Evolutionary conservation across 2,113 vertebrate genomes (phyloP), one percentile per base, ranked within the genome.

Genomic region (Chaenocephalus aceratus): DNA sequence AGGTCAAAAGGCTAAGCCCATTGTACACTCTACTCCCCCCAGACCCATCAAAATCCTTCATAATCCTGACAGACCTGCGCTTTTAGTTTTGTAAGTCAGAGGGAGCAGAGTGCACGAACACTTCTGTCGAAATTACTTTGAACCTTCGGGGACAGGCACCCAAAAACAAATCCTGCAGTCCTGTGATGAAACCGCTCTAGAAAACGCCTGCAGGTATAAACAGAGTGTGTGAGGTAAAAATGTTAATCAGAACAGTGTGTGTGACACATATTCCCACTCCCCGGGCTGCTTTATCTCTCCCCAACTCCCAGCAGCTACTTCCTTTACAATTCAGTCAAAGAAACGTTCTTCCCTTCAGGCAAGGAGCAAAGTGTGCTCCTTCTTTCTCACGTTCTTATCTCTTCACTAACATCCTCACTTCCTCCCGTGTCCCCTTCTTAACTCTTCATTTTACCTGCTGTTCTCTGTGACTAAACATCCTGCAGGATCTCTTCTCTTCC

Each of bases 181-280:
- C 65, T 76, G 65, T 77, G 77, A 82, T 83, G 75, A 60, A 52
- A 15, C 52, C 52, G 23, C 58, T 70, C 46, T 23, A 62, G 60
- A 80, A 83, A 65, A 85, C 0, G 9, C 72, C 36, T 63, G 58
- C 63, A 75, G 78, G 79, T 84, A 84, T 89, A 82, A 90, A 83
- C 82, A 80, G 66, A 86, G 56, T 57, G 61, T 75, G 49, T 51
- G 72, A 60, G 75, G n/a, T 69, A 84, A 48, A 34, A 45, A 61
- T 0, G 21, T 62, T 85, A 85, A 88, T 72, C 69, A 81, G 77
- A 86, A 78, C 84, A 80, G 72, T 26, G 36, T 75, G 82, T 82
- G 58, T 79, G 77, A 78, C 68, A 76, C 44, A 68, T 66, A 65
- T 62, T 61, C 52, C 62, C 64, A 16, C 81, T 85, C 63, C 58